Base-by-base conservation (phyloP, 2,797 vertebrate genomes). In the Bufotes viridis region DNA sequence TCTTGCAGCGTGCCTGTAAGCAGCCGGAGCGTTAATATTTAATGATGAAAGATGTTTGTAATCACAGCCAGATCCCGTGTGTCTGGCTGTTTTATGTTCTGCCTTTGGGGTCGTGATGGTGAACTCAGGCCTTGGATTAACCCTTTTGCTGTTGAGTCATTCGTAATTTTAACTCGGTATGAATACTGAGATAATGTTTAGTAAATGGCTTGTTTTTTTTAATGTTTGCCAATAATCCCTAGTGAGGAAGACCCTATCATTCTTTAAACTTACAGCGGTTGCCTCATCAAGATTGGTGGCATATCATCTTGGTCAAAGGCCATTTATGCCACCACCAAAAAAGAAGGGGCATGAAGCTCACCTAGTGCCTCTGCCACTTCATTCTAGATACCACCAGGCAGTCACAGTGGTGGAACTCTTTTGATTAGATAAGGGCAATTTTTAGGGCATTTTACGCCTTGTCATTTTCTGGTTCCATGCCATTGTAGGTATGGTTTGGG, bases 11-110 rank as follows among this genome's bases (percentile, higher is more conserved):
- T 86, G 92, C 92, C 92, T 93, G 92, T 93, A 93, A 94, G 92
- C 92, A 93, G 92, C 91, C 91, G 92, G 82, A 90, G 90, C 92
- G 92, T 94, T 94, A 94, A 94, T 94, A 94, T 94, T 94, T 94
- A 94, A 94, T 93, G 93, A 93, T 93, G 93, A 94, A 94, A 91
- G 92, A 94, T 94, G 93, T 91, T 94, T 91, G 93, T 94, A 94
- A 94, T 94, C 93, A 94, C 91, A 90, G 91, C 90, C 60, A 88
- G 91, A 93, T 94, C 93, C 93, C 93, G 87, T 90, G 91, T 92
- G 93, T 93, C 93, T 92, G 90, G 90, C 93, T 94, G 93, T 91
- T 94, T 94, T 94, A 94, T 93, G 93, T 92, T 91, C 91, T 93
- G 93, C 93, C 93, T 94, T 92, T 93, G 92, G 93, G 93, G 93